Conservation (phyloP, 2,113 vertebrate species). For the Alexandromys fortis region DNA sequence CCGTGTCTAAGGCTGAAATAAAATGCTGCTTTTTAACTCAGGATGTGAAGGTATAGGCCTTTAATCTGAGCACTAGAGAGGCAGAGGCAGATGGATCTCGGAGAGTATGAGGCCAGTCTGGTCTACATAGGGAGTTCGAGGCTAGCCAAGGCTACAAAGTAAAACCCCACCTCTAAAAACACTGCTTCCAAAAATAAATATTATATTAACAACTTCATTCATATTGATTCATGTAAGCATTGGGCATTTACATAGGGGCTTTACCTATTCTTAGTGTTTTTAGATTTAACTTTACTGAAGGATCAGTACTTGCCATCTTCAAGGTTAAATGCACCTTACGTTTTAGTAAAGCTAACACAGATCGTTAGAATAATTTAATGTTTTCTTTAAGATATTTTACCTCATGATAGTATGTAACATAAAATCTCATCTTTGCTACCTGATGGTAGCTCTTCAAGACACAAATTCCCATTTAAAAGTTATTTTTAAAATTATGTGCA, state of each 20-base stretch:
- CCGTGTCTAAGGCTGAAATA: neutral
- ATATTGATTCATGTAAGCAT: neutral
- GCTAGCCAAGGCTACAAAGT: neutral
- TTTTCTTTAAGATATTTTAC: neutral
- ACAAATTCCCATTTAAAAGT: neutral
- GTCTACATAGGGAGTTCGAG: neutral
- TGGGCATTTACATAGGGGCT: neutral
- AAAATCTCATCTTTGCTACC: neutral
- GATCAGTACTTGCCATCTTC: neutral
- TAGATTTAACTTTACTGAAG: neutral
- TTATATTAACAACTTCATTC: neutral
- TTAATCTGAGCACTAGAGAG: neutral
- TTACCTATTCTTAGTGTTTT: neutral
- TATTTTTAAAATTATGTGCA: neutral
- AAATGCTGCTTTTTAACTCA: neutral
- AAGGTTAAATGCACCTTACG: neutral
- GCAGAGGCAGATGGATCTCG: neutral
- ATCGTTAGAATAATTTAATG: neutral
- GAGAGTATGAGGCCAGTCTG: neutral
- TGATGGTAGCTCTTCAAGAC: neutral
- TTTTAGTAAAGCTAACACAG: neutral
- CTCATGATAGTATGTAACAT: neutral
- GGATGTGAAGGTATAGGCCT: neutral
- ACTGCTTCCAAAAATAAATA: neutral
- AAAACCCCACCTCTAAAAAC: neutral